Conservation (phyloP, 2,888 invertebrate genomes). For the Mycogona germanica region DNA sequence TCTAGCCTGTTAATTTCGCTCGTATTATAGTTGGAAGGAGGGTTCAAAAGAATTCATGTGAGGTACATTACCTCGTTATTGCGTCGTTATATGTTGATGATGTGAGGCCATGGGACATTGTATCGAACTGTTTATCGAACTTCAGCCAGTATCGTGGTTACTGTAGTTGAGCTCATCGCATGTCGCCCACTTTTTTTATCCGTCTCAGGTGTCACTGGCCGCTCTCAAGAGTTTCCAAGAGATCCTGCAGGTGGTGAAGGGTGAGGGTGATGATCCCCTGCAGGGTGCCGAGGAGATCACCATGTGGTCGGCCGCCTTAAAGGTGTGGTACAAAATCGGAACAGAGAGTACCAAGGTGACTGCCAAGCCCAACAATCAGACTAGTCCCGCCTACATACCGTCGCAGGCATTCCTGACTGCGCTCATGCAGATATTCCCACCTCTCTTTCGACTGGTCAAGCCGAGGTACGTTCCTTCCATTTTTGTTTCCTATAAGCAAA, state of each 20-base stretch:
- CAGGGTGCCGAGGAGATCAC: constrained; percentile 14
- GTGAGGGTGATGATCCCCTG: constrained; percentile 2
- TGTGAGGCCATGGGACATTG: too few relatives aligned
- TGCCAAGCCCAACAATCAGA: constrained; percentile 25
- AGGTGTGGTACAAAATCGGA: constrained; percentile 72
- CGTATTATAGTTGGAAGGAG: too few relatives aligned
- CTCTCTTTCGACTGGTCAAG: constrained; percentile 80
- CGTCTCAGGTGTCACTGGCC: constrained; percentile 63
- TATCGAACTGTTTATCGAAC: too few relatives aligned
- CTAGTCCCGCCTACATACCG: constrained; percentile 59
- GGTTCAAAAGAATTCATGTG: too few relatives aligned
- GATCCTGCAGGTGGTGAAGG: constrained; percentile 46
- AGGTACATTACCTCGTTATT: too few relatives aligned
- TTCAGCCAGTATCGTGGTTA: too few relatives aligned
- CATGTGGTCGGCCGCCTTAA: constrained; percentile 52
- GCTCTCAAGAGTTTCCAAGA: constrained; percentile 96
- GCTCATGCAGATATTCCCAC: constrained; percentile 88
- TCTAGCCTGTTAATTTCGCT: too few relatives aligned
- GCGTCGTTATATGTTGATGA: too few relatives aligned
- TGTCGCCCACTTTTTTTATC: background rate
- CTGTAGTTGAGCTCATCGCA: too few relatives aligned
- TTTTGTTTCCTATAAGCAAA: too few relatives aligned
- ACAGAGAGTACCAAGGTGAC: constrained; percentile 49
- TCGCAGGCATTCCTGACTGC: constrained; percentile 90
- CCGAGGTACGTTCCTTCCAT: constrained; percentile 43